Evolutionary conservation across 2,113 vertebrate species (phyloP).

Genomic region (Charina bottae): DNA sequence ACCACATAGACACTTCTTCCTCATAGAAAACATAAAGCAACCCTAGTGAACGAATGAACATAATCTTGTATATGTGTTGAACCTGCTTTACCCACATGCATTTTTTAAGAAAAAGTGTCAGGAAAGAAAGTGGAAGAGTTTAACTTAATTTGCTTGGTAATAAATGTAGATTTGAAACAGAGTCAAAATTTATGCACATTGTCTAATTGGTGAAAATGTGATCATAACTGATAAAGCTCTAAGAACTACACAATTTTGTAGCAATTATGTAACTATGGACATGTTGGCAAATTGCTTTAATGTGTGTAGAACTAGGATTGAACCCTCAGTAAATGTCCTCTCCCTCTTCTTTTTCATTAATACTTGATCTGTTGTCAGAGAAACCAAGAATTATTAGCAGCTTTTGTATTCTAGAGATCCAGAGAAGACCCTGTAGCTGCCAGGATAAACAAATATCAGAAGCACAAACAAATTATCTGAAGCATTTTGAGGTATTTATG

Average conservation of each 20-base stretch:
- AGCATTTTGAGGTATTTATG: conserved; percentile 1
- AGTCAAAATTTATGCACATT: neutral
- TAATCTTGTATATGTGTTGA: no score
- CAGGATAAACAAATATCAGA: neutral
- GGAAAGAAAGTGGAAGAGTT: neutral
- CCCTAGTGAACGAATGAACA: no score
- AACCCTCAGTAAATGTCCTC: neutral
- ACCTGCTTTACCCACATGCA: no score
- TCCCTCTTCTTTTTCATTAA: conserved; percentile 2
- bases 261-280: neutral
- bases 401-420: neutral
- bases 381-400: conserved; percentile 4
- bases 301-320: neutral
- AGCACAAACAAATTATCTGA: neutral
- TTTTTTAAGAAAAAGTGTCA: neutral
- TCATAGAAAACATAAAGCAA: no score
- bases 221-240: neutral
- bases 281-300: neutral
- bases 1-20: no score
- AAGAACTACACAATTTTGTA: neutral
- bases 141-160: neutral
- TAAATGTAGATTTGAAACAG: neutral
- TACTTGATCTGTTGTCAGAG: conserved; percentile 21
- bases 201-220: neutral
- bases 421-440: neutral